These are phyloP conservation scores for Pangasius sanitwongsei DNA, from an alignment of 2,797 vertebrate genomes.

Conservation along the genomic window DNA sequence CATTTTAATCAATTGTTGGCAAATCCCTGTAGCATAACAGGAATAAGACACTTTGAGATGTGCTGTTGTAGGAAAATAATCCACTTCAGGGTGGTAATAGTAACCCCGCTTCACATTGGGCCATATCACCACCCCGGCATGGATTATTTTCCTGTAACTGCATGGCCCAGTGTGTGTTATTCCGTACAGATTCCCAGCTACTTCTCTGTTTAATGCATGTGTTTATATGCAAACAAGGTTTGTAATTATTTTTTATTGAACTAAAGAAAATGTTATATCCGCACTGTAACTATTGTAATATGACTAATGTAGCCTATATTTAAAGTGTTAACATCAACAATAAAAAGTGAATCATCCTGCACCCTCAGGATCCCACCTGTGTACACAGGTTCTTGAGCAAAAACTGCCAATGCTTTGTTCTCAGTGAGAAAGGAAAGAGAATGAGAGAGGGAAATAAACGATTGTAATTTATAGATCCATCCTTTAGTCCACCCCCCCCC, in stretches of 20 bases:
- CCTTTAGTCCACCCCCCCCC: conserved; percentile 53
- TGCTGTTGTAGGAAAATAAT: background rate
- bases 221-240: background rate
- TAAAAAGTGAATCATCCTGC: conserved; percentile 60
- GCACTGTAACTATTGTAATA: background rate
- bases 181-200: background rate
- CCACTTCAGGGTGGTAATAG: background rate
- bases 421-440: background rate
- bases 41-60: background rate
- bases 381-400: conserved; percentile 8
- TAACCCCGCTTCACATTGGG: background rate
- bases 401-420: conserved; percentile 46
- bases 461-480: conserved; percentile 69
- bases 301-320: background rate
- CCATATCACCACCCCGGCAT: background rate
- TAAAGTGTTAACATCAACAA: conserved; percentile 58
- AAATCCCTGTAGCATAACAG: background rate
- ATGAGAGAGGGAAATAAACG: conserved; percentile 63
- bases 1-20: too few species aligned
- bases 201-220: background rate
- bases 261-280: background rate
- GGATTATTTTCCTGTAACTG: background rate
- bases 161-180: background rate
- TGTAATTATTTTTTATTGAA: background rate
- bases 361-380: conserved; percentile 25